Conservation (phyloP, 2,888 invertebrate species). For the Gortyna flavago region DNA sequence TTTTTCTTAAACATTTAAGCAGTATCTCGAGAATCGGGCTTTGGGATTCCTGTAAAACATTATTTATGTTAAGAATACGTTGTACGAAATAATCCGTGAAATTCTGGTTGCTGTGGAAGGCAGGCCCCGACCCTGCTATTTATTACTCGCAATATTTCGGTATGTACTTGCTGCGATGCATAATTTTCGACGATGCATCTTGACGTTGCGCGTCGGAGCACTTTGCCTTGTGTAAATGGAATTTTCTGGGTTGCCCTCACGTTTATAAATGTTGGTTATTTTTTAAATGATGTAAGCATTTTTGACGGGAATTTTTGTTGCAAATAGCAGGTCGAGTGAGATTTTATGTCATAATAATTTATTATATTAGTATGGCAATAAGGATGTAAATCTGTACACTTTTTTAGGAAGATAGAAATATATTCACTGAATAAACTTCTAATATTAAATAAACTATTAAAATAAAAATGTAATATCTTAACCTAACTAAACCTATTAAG, state of each 20-base stretch:
- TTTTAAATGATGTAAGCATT: slow-evolving; percentile 45
- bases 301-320: slow-evolving; percentile 27
- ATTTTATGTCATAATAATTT: slow-evolving; percentile 1
- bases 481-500: not conserved
- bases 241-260: slow-evolving; percentile 53
- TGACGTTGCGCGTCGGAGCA: slow-evolving; percentile 58
- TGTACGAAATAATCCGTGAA: slow-evolving; percentile 55
- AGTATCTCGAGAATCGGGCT: slow-evolving; percentile 9
- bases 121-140: slow-evolving; percentile 47
- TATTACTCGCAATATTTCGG: slow-evolving; percentile 61
- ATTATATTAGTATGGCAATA: not conserved
- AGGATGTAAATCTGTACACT: not conserved
- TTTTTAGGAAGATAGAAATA: not conserved
- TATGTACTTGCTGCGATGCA: slow-evolving; percentile 60
- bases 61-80: slow-evolving; percentile 56
- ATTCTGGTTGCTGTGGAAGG: slow-evolving; percentile 43
- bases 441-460: not conserved
- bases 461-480: not conserved
- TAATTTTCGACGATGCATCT: slow-evolving; percentile 65
- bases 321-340: not conserved
- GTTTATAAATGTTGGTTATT: slow-evolving; percentile 53
- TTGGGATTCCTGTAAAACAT: slow-evolving; percentile 48
- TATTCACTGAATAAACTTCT: not conserved
- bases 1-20: slow-evolving; percentile 62
- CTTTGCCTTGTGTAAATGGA: slow-evolving; percentile 54